Base-by-base conservation (phyloP, 2,113 vertebrate species). In the Tichodroma muraria region DNA sequence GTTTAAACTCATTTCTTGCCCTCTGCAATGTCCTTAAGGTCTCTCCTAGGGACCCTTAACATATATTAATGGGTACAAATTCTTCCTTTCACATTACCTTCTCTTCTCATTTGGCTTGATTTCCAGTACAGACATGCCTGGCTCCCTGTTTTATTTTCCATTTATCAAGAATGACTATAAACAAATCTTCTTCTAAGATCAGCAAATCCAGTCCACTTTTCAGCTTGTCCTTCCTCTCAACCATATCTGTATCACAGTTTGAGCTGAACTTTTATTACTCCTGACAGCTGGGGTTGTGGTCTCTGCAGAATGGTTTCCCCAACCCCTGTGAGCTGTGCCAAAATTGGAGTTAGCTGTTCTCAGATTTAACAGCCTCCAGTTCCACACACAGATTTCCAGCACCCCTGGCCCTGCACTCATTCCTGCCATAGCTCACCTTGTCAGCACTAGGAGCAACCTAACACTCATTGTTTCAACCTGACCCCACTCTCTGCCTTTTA, bases 241-340 rank as follows among this genome's bases (percentile, higher is more conserved):
- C 40, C 69, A 38, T 92, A 79, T 88, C 65, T 80, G 19, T 35
- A 79, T 61, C 15, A 2, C 1, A 2, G 40, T 71, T 78, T 72
- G 44, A 88, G 80, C 53, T 53, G 52, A 93, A n/a, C 20, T 93
- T 84, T 94, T 88, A 90, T 88, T 91, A 47, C 38, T 78, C 76
- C 69, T 84, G 92, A 96, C 83, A 93, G 86, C 56, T 68, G 71
- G 56, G 68, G 60, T 21, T 80, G 65, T 81, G 80, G 80, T 89
- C 90, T 80, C 83, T 81, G 85, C 35, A 71, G 83, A 89, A 84
- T 68, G 77, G 77, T 65, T 94, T 93, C 89, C 56, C 65, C 73
- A 89, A 45, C 12, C 20, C 19, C 50, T 68, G 31, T 81, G 76
- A 90, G 37, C 38, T 77, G 77, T 95, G 83, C 69, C 69, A 88